These are phyloP conservation scores for Anser cygnoides DNA, from an alignment of 2,113 vertebrate species.

Conservation along the genomic window DNA sequence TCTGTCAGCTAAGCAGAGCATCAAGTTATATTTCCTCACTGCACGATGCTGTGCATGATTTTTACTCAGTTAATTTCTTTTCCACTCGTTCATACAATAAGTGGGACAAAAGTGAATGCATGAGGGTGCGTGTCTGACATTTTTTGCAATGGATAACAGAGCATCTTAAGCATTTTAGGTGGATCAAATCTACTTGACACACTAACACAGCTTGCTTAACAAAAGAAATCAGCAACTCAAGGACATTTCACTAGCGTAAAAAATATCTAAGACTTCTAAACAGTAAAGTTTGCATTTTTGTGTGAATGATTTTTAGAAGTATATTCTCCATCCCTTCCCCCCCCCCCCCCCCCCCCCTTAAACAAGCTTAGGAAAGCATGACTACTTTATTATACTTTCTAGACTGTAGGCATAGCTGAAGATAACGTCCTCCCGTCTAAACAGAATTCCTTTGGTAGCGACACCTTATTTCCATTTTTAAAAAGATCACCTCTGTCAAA, in stretches of 20 bases:
- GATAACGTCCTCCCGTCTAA: constrained; percentile 32
- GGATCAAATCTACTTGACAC: constrained; percentile 51
- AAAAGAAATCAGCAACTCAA: constrained; percentile 47
- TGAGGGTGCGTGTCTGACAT: constrained; percentile 30
- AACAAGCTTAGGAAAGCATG: constrained; percentile 42
- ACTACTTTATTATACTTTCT: constrained; percentile 41
- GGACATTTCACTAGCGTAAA: constrained; percentile 42
- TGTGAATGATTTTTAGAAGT: constrained; percentile 38
- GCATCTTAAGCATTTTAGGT: constrained; percentile 59
- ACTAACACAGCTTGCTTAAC: background rate
- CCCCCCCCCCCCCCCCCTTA: background rate
- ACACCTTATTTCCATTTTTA: background rate
- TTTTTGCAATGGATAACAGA: constrained; percentile 64
- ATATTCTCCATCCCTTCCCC: background rate
- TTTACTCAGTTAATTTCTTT: constrained; percentile 60
- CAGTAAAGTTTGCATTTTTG: constrained; percentile 24
- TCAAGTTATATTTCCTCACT: constrained; percentile 60
- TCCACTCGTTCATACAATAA: constrained; percentile 55
- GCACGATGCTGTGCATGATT: constrained; percentile 51
- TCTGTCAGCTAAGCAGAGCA: constrained; percentile 61
- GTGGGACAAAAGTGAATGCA: constrained; percentile 33
- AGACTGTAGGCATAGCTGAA: background rate
- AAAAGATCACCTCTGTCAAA: background rate
- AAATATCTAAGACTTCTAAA: constrained; percentile 46
- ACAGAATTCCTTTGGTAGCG: constrained; percentile 6